Evolutionary conservation across 1,140 invertebrate genomes (phyloP).

Genomic region (Leucophenga varia): DNA sequence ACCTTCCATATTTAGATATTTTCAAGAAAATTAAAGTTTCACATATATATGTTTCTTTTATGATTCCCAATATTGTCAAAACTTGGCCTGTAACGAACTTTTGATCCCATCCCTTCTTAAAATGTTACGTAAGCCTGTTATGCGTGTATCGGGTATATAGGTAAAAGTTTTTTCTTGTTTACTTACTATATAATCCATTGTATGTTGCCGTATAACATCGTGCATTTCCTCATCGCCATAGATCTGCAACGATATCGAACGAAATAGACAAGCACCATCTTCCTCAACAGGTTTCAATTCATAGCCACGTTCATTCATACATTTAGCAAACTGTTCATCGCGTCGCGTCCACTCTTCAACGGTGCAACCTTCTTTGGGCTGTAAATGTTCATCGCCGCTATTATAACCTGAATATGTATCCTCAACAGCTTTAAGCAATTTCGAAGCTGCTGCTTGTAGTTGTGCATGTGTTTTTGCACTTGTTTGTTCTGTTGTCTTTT

Average conservation of each 20-base stretch:
- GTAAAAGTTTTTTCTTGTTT: too few species aligned
- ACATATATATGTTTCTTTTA: not conserved
- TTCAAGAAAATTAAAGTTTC: too few species aligned
- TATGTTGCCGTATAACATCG: conserved; percentile 77
- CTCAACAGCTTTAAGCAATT: conserved; percentile 44
- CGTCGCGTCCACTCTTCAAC: conserved; percentile 65
- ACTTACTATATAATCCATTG: conserved; percentile 92
- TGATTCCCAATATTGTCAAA: not conserved
- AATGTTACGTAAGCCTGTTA: too few species aligned
- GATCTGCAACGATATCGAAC: conserved; percentile 90
- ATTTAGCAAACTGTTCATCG: conserved; percentile 71
- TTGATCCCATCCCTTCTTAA: too few species aligned
- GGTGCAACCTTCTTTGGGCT: conserved; percentile 60
- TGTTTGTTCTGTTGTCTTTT: conserved; percentile 36
- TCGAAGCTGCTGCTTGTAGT: conserved; percentile 20
- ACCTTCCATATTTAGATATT: too few species aligned
- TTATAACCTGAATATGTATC: conserved; percentile 66
- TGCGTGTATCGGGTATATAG: not conserved
- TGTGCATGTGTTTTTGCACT: conserved; percentile 19
- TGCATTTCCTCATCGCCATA: conserved; percentile 95
- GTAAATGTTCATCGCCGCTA: conserved; percentile 75
- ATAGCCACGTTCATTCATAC: conserved; percentile 70
- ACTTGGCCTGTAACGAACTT: too few species aligned
- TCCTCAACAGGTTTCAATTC: conserved; percentile 87
- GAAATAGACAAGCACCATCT: conserved; percentile 91